Base-by-base conservation (phyloP, 2,888 invertebrate genomes). In the Bombyx huttoni region DNA sequence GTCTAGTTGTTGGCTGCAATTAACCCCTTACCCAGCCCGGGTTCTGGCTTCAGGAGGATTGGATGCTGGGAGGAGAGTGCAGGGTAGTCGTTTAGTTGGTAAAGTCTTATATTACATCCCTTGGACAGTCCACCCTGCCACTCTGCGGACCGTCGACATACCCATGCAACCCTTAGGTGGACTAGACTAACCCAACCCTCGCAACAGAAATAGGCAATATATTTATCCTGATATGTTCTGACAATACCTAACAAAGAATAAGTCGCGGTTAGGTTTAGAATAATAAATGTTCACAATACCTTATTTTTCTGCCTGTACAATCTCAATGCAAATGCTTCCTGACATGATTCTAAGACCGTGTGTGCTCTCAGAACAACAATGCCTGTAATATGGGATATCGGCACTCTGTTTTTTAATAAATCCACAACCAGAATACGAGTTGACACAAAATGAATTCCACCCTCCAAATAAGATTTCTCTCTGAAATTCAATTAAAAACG, bases 381-480 rank as follows among this genome's bases (percentile, higher is more conserved):
- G 7, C 99, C 99, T 8, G 97, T 96, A 14, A 99, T 92, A 65
- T 96, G 92, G 52, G 95, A 90, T 35, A 95, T 90, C 0, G 99
- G 99, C 46, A 99, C 91, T 58, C 98, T 90, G 55, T 96, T 93
- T 77, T 97, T 98, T 51, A 99, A 88, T 61, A 99, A 89, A 88
- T 99, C 99, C 7, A 99, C 97, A 5, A 99, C 97, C 53, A 99
- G 89, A 63, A 99, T 97, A 55, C 98, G 91, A 8, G 98, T 96
- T 3, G 98, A 96, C 45, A 98, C 93, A 84, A 99, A 98, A 68
- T 98, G 92, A 51, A 98, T 92, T 3, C 99, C 99, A 51, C 99
- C 99, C 63, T 96, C 93, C 57, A 96, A 84, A 79, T 99, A 99
- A 47, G 94, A 89, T 52, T 92, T 91, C 78, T 94, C 92, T 62